Conservation (phyloP, 2,113 vertebrate genomes). For the Merops nubicus region DNA sequence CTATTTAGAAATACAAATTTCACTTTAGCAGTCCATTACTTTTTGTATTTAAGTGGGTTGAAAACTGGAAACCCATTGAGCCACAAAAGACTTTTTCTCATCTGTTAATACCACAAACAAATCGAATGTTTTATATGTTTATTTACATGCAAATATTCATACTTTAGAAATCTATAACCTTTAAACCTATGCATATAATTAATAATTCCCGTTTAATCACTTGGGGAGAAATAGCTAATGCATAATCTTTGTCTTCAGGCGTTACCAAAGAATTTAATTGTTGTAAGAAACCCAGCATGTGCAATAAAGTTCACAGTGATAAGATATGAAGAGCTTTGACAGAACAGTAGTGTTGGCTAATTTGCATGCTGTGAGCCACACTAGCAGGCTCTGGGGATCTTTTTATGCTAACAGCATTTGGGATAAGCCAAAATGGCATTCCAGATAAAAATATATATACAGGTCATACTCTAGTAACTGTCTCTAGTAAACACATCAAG, state of each 20-base stretch:
- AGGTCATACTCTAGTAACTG: conserved; percentile 20
- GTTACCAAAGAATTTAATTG: not conserved
- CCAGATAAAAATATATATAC: conserved; percentile 14
- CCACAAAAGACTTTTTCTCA: not conserved
- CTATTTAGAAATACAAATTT: not conserved
- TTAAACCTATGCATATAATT: not conserved
- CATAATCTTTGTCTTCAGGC: not conserved
- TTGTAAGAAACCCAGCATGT: not conserved
- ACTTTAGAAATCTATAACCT: not conserved
- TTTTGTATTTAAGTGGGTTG: not conserved
- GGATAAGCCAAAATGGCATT: conserved; percentile 23
- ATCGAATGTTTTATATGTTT: not conserved
- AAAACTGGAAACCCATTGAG: not conserved
- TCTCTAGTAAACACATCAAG: not conserved
- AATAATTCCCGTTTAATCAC: not conserved
- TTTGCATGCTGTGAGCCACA: not conserved
- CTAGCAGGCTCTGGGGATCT: not conserved
- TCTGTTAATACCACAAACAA: not conserved
- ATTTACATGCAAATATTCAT: not conserved
- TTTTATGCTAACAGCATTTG: conserved; percentile 32
- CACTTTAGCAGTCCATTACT: not conserved
- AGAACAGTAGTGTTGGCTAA: not conserved
- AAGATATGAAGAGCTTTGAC: not conserved
- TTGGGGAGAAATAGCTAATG: not conserved
- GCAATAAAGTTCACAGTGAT: not conserved